Conservation (phyloP, 1,140 invertebrate genomes). For the Scaptomyza hsui region DNA sequence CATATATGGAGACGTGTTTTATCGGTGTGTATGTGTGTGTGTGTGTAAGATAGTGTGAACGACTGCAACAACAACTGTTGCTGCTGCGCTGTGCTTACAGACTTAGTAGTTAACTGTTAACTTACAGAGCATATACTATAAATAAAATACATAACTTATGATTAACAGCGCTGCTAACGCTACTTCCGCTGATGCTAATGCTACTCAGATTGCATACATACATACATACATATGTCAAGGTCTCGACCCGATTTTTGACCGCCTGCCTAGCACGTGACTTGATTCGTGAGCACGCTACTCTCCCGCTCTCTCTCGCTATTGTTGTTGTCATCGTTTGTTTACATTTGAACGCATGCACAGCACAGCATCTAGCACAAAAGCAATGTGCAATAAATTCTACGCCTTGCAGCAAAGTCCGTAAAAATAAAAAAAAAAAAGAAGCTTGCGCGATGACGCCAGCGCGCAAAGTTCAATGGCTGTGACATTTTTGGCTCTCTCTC, state of each 20-base stretch:
- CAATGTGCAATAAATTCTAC: conserved; percentile 17
- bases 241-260: conserved; percentile 64
- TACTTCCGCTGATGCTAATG: neutral
- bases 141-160: conserved; percentile 55
- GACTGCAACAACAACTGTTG: conserved; percentile 49
- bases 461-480: conserved; percentile 8
- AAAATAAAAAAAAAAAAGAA: neutral
- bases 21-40: neutral
- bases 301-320: neutral
- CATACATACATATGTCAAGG: conserved; percentile 57
- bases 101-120: conserved; percentile 35
- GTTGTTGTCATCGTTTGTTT: conserved; percentile 19
- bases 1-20: conserved; percentile 13
- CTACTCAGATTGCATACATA: neutral
- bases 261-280: conserved; percentile 46
- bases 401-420: neutral
- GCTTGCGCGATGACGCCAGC: conserved; percentile 2
- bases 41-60: neutral
- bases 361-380: neutral
- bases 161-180: conserved; percentile 43
- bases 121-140: conserved; percentile 18
- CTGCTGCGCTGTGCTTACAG: conserved; percentile 42
- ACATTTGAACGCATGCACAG: conserved; percentile 21
- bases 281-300: neutral
- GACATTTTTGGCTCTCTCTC: conserved; percentile 2